Evolutionary conservation across 2,113 vertebrate species (phyloP).

Genomic region (Taxidea taxus): DNA sequence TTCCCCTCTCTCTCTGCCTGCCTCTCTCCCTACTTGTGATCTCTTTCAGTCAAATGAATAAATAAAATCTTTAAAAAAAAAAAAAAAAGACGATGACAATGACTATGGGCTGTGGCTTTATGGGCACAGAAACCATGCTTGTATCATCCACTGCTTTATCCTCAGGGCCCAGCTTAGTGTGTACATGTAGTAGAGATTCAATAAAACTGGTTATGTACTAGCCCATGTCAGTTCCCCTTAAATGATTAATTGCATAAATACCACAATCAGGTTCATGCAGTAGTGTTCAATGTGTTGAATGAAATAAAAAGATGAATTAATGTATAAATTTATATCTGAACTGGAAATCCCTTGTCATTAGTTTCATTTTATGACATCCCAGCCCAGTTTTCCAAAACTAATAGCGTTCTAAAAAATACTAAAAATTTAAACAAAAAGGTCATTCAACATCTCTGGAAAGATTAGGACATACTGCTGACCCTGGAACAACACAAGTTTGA

Average conservation of each 20-base stretch:
- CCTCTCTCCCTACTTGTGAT: too few relatives aligned
- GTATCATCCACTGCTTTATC: not conserved
- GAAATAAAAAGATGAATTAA: not conserved
- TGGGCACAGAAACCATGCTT: accelerated
- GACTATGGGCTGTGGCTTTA: not conserved
- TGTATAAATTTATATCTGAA: not conserved
- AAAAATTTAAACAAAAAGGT: not conserved
- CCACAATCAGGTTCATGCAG: not conserved
- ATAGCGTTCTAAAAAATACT: not conserved
- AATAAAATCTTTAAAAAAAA: too few relatives aligned
- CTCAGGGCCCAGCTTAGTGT: not conserved
- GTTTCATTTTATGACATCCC: not conserved
- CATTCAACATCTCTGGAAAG: not conserved
- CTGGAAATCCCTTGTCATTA: not conserved
- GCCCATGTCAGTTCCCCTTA: not conserved
- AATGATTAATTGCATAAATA: not conserved
- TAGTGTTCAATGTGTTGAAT: not conserved
- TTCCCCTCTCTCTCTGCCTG: too few relatives aligned
- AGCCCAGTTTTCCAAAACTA: not conserved
- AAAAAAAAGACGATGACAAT: too few relatives aligned
- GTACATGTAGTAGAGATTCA: not conserved
- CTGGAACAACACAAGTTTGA: not conserved
- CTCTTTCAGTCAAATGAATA: too few relatives aligned
- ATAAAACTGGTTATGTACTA: not conserved
- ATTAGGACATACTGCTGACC: not conserved